Percentiles rank a stretch among this genome's conserved stretches.
These are phyloP conservation scores for Fragum fragum DNA, from an alignment of 2,888 invertebrate species.

Conservation along the genomic window DNA sequence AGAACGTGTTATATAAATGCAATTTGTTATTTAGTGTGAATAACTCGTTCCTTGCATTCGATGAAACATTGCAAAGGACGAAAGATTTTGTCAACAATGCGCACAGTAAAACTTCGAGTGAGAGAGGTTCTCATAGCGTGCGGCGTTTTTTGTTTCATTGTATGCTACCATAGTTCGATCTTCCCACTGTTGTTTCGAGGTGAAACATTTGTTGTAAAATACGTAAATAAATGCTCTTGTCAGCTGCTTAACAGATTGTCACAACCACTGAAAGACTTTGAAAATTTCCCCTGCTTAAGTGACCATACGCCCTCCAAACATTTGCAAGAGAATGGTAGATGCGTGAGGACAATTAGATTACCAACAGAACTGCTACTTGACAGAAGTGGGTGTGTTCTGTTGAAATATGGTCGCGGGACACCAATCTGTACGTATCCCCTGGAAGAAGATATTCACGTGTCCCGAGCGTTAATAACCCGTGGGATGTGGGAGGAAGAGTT, in stretches of 20 bases:
- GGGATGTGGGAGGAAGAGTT: background rate
- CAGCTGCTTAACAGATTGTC: background rate
- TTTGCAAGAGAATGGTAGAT: background rate
- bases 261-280: background rate
- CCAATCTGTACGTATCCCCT: background rate
- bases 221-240: background rate
- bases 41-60: no score
- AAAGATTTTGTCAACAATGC: no score
- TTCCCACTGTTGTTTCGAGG: no score
- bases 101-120: no score
- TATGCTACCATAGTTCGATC: no score
- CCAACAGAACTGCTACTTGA: background rate
- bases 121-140: no score
- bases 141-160: no score
- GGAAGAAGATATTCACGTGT: conserved; percentile 7
- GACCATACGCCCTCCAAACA: background rate
- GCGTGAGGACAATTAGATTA: background rate
- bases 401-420: background rate
- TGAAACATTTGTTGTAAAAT: background rate
- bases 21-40: no score
- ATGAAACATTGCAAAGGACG: no score
- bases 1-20: no score
- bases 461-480: background rate
- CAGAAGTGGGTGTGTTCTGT: background rate
- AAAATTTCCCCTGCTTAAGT: background rate